Conservation (phyloP, 2,113 vertebrate genomes). For the Eclectus roratus region DNA sequence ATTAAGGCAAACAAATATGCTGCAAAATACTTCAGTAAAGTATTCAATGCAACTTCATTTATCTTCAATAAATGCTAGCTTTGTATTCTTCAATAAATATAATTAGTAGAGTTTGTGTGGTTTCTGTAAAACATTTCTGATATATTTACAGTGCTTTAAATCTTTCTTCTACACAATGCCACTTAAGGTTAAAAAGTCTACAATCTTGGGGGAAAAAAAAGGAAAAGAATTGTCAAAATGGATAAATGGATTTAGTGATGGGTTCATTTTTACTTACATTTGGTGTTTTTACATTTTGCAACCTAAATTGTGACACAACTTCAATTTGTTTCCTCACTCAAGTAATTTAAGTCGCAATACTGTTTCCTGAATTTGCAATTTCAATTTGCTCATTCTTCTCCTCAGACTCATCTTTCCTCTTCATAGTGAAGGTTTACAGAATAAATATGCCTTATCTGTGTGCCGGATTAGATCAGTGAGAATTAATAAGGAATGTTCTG, state of each 20-base stretch:
- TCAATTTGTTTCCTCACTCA: constrained; percentile 34
- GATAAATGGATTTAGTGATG: constrained; percentile 8
- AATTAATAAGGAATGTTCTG: background rate
- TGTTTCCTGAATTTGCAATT: constrained; percentile 57
- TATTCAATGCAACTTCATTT: background rate
- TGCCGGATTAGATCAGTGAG: background rate
- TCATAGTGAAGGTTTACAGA: constrained; percentile 41
- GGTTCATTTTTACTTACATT: constrained; percentile 40
- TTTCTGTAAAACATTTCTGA: background rate
- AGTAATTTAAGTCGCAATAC: constrained; percentile 54
- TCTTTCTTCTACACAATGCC: background rate
- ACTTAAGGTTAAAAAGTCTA: background rate
- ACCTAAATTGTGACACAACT: constrained; percentile 50
- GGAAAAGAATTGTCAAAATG: background rate
- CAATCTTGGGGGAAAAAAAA: fast-evolving
- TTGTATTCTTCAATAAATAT: background rate
- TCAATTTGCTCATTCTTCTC: constrained; percentile 56
- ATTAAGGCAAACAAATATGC: background rate
- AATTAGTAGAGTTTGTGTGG: background rate
- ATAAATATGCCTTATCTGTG: constrained; percentile 1
- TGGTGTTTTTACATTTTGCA: constrained; percentile 33
- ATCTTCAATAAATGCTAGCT: background rate
- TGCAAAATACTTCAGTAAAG: background rate
- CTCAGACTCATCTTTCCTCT: constrained; percentile 35
- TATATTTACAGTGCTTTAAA: background rate